Base-by-base conservation (phyloP, 2,888 invertebrate species). In the Stenchaetothrips biformis region DNA sequence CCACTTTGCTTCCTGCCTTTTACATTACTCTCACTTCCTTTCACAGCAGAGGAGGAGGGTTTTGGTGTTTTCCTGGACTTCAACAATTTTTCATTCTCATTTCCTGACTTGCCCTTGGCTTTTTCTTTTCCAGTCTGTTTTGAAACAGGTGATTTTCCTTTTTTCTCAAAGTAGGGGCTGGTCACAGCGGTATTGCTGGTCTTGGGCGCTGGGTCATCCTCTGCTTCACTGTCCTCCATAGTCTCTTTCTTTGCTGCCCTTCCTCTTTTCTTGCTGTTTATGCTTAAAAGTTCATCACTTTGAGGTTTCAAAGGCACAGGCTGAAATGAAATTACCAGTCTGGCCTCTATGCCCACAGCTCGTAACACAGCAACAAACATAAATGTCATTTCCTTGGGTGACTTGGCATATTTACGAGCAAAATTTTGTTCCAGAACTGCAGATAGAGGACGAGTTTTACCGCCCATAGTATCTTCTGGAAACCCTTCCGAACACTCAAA, bases 281-380 rank as follows among this genome's bases (percentile, higher is more conserved):
- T 49, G 78, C 79, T 82, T 84, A 83, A 81, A 78, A 83, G 81
- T 81, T 85, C 86, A 87, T 53, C 84, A 79, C 84, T 88, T 78
- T 88, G 89, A 48, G 94, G 92, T 86, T 92, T 92, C 81, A 95
- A 86, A 0, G 94, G 92, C 80, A 94, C 88, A 2, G 95, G 93
- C 84, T 92, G 92, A 84, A 97, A 90, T 82, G 95, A 95, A 79
- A 94, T 88, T 82, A 97, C 91, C 53, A 98, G 86, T 79, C 98
- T 90, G 84, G 93, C 93, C 85, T 94, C 92, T 81, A 96, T 88
- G 0, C 96, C 96, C 83, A 97, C 89, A 74, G 93, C 91, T 85
- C 97, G 89, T 78, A 95, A 86, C 84, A 95, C 89, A 47, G 92
- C 89, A 59, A 96, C 89, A 87, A 95, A 96, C 84, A 96, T 90